phyloP scores from a whole-genome alignment of 1,140 invertebrate genomes.

The Diuraphis noxia region DNA sequence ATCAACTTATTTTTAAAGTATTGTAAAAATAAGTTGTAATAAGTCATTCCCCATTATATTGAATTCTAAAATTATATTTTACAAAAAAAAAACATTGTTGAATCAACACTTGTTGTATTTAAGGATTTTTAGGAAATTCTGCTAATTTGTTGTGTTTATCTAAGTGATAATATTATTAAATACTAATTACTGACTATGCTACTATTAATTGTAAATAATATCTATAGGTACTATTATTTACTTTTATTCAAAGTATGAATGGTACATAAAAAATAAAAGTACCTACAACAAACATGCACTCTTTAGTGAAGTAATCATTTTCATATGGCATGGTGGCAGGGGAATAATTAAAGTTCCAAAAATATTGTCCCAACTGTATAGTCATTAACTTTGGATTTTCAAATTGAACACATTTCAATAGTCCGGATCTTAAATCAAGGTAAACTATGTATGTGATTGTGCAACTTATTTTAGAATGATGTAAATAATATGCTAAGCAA shows the following conservation, averaged over 20 bases:
- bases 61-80: background rate
- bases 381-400: background rate
- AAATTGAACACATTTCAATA: background rate
- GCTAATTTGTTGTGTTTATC: background rate
- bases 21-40: background rate
- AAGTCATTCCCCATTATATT: background rate
- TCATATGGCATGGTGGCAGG: background rate
- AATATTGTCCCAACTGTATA: background rate
- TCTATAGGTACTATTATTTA: background rate
- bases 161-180: background rate
- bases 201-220: background rate
- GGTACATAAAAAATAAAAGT: background rate
- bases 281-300: background rate
- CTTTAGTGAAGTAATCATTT: background rate
- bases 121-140: background rate
- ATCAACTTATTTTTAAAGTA: too few species aligned
- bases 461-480: constrained; percentile 6
- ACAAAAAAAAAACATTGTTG: background rate
- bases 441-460: constrained; percentile 10
- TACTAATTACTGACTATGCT: background rate
- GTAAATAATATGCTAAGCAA: constrained; percentile 31
- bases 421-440: constrained; percentile 35
- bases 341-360: background rate
- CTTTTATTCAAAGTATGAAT: background rate
- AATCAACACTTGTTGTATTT: background rate